phyloP scores from a whole-genome alignment of 2,797 vertebrate genomes.

The Hippocampus kuda region DNA sequence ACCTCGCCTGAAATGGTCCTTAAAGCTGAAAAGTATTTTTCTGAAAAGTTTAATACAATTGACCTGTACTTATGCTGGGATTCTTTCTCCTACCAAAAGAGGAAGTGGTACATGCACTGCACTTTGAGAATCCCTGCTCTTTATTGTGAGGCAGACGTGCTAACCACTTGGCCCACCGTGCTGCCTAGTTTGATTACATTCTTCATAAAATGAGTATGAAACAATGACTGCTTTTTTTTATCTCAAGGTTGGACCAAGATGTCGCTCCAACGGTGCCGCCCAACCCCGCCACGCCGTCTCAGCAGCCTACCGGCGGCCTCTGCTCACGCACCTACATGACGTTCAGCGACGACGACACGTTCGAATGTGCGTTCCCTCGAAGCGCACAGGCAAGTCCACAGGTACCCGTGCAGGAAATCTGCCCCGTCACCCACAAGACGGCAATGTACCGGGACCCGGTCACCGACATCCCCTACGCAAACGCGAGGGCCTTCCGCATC shows the following conservation, averaged over 20 bases:
- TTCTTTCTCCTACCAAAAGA: too few species aligned
- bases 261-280: conserved; percentile 46
- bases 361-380: conserved; percentile 70
- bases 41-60: too few species aligned
- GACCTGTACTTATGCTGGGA: too few species aligned
- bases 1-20: too few species aligned
- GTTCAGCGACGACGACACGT: conserved; percentile 85
- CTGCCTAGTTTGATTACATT: too few species aligned
- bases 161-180: too few species aligned
- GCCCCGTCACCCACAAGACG: conserved; percentile 86
- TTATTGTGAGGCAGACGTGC: too few species aligned
- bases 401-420: conserved; percentile 79
- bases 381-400: conserved; percentile 40
- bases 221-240: background rate
- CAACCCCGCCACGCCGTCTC: conserved; percentile 35
- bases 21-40: too few species aligned
- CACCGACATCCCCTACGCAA: conserved; percentile 91
- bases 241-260: conserved; percentile 79
- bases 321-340: conserved; percentile 90
- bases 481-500: conserved; percentile 85
- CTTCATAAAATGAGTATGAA: too few species aligned
- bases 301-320: conserved; percentile 47
- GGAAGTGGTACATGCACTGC: background rate
- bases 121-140: too few species aligned
- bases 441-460: conserved; percentile 88